phyloP scores from a whole-genome alignment of 2,797 vertebrate genomes.

The Oryzias sinensis region DNA sequence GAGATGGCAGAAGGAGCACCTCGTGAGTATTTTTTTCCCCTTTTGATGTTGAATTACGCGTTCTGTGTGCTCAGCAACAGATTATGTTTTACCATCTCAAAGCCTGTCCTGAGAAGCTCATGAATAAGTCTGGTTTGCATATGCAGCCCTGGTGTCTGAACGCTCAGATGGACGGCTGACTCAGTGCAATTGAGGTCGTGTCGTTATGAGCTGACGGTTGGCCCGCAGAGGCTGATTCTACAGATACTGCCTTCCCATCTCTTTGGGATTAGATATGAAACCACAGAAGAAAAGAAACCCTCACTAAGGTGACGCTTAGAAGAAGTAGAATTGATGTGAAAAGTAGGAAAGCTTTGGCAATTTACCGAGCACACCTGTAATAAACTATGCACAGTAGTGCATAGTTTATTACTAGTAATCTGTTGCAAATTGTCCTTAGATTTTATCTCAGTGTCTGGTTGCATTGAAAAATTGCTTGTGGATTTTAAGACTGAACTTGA shows the following conservation, averaged over 20 bases:
- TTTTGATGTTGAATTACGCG: background rate
- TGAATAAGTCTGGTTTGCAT: slow-evolving; percentile 60
- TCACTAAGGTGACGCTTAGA: slow-evolving; percentile 5
- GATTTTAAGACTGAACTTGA: background rate
- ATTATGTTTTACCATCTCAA: slow-evolving; percentile 18
- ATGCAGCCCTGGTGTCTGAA: slow-evolving; percentile 45
- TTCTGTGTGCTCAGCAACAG: background rate
- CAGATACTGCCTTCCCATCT: slow-evolving; percentile 31
- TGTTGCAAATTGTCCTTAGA: background rate
- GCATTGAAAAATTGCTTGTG: background rate
- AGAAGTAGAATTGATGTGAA: slow-evolving; percentile 4
- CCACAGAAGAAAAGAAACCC: slow-evolving; percentile 17
- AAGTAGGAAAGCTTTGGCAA: background rate
- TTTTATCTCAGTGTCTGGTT: background rate
- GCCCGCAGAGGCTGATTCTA: slow-evolving; percentile 58
- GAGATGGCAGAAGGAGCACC: slow-evolving; percentile 95
- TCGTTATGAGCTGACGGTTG: slow-evolving; percentile 63
- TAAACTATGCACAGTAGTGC: too few species aligned
- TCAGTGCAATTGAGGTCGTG: slow-evolving; percentile 69
- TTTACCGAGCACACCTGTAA: background rate
- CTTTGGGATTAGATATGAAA: slow-evolving; percentile 33
- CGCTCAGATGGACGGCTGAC: slow-evolving; percentile 68
- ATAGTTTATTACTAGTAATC: slow-evolving; percentile 2
- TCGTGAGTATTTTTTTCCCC: slow-evolving; percentile 77
- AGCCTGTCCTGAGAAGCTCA: slow-evolving; percentile 30